These are phyloP conservation scores for Nannoperca obscura DNA, from an alignment of 2,797 vertebrate genomes.

Conservation along the genomic window DNA sequence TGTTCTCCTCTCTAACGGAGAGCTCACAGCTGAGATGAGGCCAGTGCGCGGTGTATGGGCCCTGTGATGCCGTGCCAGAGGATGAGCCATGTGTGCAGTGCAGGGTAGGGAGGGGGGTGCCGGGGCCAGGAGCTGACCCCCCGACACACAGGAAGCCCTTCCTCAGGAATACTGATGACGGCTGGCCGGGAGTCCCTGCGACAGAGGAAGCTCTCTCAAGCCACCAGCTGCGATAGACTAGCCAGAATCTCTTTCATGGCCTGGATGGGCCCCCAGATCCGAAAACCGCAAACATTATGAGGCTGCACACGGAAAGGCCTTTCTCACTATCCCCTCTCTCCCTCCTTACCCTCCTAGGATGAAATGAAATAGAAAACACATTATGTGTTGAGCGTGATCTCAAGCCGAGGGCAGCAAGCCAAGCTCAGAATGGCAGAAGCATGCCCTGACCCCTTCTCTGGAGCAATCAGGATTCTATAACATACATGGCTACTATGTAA, in stretches of 20 bases:
- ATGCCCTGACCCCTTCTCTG: constrained; percentile 32
- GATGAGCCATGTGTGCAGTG: constrained; percentile 78
- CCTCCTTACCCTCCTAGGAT: constrained; percentile 52
- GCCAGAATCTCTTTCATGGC: constrained; percentile 84
- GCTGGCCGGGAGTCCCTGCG: constrained; percentile 74
- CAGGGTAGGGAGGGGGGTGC: constrained; percentile 40
- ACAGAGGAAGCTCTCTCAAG: constrained; percentile 86
- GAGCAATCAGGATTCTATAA: constrained; percentile 56
- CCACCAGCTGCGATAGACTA: constrained; percentile 86
- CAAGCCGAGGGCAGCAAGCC: constrained; percentile 45
- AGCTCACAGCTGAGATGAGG: constrained; percentile 60
- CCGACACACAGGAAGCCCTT: constrained; percentile 84
- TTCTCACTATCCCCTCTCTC: constrained; percentile 52
- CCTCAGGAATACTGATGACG: constrained; percentile 86
- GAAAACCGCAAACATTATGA: constrained; percentile 77
- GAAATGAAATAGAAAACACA: constrained; percentile 78
- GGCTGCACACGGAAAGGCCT: constrained; percentile 73
- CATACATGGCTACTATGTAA: constrained; percentile 43
- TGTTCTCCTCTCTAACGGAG: constrained; percentile 49
- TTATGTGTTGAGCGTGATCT: constrained; percentile 69
- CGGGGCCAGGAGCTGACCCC: constrained; percentile 66
- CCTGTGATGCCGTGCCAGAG: constrained; percentile 82
- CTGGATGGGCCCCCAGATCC: constrained; percentile 69
- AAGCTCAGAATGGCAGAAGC: constrained; percentile 38
- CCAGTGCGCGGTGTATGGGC: constrained; percentile 58